Percentiles rank a stretch among this genome's conserved stretches.
These are phyloP conservation scores for Globodera rostochiensis DNA, from an alignment of 1,140 invertebrate genomes.

Conservation along the genomic window DNA sequence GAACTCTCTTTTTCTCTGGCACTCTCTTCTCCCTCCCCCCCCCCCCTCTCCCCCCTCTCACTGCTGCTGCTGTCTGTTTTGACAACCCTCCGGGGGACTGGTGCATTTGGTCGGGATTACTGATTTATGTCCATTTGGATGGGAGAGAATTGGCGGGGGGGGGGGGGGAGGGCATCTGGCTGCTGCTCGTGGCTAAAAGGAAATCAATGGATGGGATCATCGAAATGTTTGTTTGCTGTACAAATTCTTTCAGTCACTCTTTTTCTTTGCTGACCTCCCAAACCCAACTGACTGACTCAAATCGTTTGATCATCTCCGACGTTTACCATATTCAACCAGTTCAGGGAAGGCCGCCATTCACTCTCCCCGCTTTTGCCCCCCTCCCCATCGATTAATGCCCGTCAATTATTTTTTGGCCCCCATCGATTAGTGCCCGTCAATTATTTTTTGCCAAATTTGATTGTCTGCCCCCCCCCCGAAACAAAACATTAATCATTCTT, in stretches of 20 bases:
- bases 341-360: background rate
- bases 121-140: background rate
- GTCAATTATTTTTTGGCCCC: background rate
- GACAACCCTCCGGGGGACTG: background rate
- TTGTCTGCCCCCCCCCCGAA: background rate
- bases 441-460: background rate
- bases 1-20: slow-evolving; percentile 7
- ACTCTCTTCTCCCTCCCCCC: background rate
- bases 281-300: too few relatives aligned
- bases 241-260: too few relatives aligned
- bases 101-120: background rate
- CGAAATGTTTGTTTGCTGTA: too few relatives aligned
- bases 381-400: background rate
- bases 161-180: background rate
- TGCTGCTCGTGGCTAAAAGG: background rate
- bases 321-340: too few relatives aligned
- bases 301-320: too few relatives aligned
- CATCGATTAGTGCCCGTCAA: background rate
- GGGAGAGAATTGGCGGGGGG: background rate
- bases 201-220: too few relatives aligned
- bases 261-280: too few relatives aligned
- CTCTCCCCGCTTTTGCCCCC: background rate
- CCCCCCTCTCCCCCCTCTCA: background rate
- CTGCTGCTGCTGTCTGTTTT: background rate
- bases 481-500: background rate